Conservation (phyloP, 1,140 invertebrate species). For the Achatina immaculata region DNA sequence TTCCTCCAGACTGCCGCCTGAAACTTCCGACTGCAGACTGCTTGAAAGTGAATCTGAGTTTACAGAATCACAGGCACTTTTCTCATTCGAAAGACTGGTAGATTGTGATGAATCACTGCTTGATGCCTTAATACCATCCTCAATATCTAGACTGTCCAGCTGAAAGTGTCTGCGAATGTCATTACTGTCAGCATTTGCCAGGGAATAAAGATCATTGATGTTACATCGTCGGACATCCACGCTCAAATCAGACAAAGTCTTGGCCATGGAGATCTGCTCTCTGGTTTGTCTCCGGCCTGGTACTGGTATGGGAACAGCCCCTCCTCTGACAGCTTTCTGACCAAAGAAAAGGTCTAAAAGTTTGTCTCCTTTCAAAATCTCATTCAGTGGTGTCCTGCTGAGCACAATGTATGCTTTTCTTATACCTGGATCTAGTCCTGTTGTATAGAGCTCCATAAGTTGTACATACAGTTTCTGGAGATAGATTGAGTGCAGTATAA, state of each 20-base stretch:
- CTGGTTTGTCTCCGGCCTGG: background rate
- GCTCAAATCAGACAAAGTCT: constrained; percentile 3
- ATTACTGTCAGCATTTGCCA: constrained; percentile 14
- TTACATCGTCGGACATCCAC: constrained; percentile 1
- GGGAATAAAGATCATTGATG: constrained; percentile 8
- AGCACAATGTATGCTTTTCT: background rate
- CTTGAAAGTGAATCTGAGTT: background rate
- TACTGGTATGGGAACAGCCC: background rate
- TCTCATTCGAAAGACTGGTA: background rate
- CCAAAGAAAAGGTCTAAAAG: constrained; percentile 23
- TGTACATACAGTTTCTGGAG: background rate
- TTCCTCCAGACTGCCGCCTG: background rate
- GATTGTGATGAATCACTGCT: background rate
- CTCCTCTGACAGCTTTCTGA: too few species aligned
- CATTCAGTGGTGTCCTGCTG: background rate
- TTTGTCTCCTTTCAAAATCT: constrained; percentile 19
- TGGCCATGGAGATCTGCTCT: background rate
- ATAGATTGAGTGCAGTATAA: too few species aligned
- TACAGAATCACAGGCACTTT: too few species aligned
- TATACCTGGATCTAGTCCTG: background rate
- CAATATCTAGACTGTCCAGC: background rate
- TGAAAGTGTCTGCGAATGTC: background rate
- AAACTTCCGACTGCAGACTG: background rate
- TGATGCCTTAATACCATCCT: background rate
- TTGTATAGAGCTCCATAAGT: background rate